Evolutionary conservation across 2,888 invertebrate genomes (phyloP), one percentile per base, ranked within the genome.

Genomic region (Dascillus cervinus): DNA sequence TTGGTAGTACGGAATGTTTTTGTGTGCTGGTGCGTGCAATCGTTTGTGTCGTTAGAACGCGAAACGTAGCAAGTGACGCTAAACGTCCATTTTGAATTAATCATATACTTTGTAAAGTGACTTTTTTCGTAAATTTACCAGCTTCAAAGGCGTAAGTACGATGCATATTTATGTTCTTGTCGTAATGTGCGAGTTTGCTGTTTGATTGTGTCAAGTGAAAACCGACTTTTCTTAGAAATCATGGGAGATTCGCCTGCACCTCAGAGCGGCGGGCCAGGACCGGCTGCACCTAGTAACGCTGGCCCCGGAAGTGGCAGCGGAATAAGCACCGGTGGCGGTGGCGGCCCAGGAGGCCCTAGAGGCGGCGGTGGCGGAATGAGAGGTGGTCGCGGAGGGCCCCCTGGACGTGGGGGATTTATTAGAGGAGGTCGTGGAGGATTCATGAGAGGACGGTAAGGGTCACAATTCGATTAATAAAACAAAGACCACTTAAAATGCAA

Each of bases 341-440:
- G 29, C 15, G 37, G 37, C 10, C 38, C 37, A 8, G 34, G 39
- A 5, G 45, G 45, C 10, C 39, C 22, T 24, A 36, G 38, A 29
- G 42, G 43, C 3, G 38, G 44, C 4, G 44, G 46, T 9, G 47
- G 44, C 1, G 42, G 42, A 11, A 41, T 38, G 1, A 26, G 38
- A 31, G 38, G 38, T 11, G 29, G 38, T n/a, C 11, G 34, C 13
- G 38, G 38, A 11, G 34, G 34, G 2, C 13, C 13, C 1, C 27
- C 27, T 19, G 29, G 24, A 5, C 34, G 34, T 1, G 34, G 38
- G 4, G 22, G 38, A 13, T 31, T 32, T 10, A 31, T 34, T 19
- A 38, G 34, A 34, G 15, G 44, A 26, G 41, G 44, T 13, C 36
- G 37, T 12, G 41, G 41, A 3, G 44, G 44, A 26, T 43, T 43